Conservation (phyloP, 2,113 vertebrate genomes). For the Dasyprocta punctata region DNA sequence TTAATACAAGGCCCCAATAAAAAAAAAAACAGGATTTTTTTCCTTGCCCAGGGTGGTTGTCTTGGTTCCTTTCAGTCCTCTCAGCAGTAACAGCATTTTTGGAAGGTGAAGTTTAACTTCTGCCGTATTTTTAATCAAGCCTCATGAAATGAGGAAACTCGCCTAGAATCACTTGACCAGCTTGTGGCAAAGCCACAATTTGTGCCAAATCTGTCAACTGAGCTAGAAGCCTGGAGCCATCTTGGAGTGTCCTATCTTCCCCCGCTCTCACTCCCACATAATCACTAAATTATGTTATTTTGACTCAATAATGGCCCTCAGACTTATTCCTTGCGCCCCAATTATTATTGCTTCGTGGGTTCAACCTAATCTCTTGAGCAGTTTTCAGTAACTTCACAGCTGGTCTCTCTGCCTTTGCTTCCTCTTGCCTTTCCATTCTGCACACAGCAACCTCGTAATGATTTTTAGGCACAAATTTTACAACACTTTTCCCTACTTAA, state of each 20-base stretch:
- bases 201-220: not conserved
- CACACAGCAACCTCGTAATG: not conserved
- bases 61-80: not conserved
- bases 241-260: not conserved
- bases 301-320: slow-evolving; percentile 3
- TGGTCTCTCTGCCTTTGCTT: not conserved
- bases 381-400: not conserved
- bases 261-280: not conserved
- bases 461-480: slow-evolving; percentile 8
- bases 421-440: not conserved
- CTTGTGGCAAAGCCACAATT: slow-evolving; percentile 23
- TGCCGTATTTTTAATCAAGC: not conserved
- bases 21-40: not conserved
- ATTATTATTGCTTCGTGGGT: not conserved
- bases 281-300: not conserved
- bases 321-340: no score
- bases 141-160: not conserved
- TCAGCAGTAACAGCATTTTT: not conserved
- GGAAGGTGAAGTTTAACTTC: not conserved
- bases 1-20: not conserved
- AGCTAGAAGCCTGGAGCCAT: not conserved
- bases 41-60: not conserved
- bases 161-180: not conserved
- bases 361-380: not conserved
- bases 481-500: not conserved